Evolutionary conservation across 2,888 invertebrate genomes (phyloP).

Genomic region (Asteroscopus sphinx): DNA sequence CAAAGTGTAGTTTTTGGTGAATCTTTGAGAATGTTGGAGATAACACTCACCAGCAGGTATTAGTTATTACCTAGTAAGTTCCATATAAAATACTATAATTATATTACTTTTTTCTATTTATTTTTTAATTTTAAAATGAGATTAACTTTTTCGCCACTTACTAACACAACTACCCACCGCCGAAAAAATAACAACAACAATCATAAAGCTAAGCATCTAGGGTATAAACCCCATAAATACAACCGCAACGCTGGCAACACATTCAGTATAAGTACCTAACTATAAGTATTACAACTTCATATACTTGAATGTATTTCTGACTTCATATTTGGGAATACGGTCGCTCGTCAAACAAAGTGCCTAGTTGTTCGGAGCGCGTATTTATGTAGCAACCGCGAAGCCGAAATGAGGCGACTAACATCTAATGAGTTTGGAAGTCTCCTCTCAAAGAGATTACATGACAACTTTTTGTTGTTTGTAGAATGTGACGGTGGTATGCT

Average conservation of each 20-base stretch:
- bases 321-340: constrained; percentile 65
- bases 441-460: constrained; percentile 63
- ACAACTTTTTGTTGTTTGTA: constrained; percentile 58
- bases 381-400: constrained; percentile 63
- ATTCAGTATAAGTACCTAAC: constrained; percentile 20
- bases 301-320: constrained; percentile 45
- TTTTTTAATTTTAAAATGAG: no score
- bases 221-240: constrained; percentile 28
- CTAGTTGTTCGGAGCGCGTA: constrained; percentile 53
- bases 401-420: constrained; percentile 55
- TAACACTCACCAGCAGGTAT: no score
- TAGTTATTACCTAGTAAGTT: no score
- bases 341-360: constrained; percentile 71
- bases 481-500: constrained; percentile 10
- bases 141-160: no score
- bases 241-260: constrained; percentile 21
- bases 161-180: no score
- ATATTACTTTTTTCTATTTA: no score
- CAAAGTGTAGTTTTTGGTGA: no score
- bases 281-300: constrained; percentile 44
- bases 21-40: no score
- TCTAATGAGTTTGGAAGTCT: constrained; percentile 73
- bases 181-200: no score
- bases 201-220: constrained; percentile 15
- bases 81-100: no score